Base-by-base conservation (phyloP, 2,113 vertebrate species). In the Catharus bicknelli region DNA sequence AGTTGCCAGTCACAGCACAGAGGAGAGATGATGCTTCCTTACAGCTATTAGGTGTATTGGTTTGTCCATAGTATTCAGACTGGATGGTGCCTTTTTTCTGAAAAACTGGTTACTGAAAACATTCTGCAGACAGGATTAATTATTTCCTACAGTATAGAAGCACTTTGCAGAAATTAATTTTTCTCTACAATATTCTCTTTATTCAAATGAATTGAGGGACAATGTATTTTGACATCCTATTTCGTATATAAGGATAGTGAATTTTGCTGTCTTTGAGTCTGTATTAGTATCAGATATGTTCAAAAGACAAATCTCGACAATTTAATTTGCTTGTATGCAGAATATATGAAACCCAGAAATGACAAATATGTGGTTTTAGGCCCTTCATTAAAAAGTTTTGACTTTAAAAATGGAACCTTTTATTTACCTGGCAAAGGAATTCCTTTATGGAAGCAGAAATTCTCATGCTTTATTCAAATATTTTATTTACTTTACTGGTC, bases 371-470 rank as follows among this genome's bases (percentile, higher is more conserved):
- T 50, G 63, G 8, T 25, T 30, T 40, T 51, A 5, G 2, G 3
- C 12, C 0, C 5, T 26, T 53, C 4, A 13, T 1, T 64, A 51
- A 54, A 57, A 84, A 4, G 7, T 27, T 58, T 55, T 63, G 0
- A 11, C 47, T 91, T 82, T 11, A 19, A 76, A 90, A 80, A 36
- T 45, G 1, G 19, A 29, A 26, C 3, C 62, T 58, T 81, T 81
- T 26, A 13, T 19, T 58, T 58, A 2, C 16, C 21, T 87, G 32
- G 58, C 16, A 47, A 45, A 75, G 1, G 5, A 84, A 51, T 12
- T 40, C 17, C 6, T 76, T 74, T 2, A 3, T 5, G 80, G 16
- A 61, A 48, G 8, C 9, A 53, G 15, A 29, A 84, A 78, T 84
- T 78, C 7, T 16, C 13, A 55, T 51, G 10, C 2, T 70, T 15